Conservation (phyloP, 92 coral and sea anemone genomes). For the Parazoanthus darwini region DNA sequence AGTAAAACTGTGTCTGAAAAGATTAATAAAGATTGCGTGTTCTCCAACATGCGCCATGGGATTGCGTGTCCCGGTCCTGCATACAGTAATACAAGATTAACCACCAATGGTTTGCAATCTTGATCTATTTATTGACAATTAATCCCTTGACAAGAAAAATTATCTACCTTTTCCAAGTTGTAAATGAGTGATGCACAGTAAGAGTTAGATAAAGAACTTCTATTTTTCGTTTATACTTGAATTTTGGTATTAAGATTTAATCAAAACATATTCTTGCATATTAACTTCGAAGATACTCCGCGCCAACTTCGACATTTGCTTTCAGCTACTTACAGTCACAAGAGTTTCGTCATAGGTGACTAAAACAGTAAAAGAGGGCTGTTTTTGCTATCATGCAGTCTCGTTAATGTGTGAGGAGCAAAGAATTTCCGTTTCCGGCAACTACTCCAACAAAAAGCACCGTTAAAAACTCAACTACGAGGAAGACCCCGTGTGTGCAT, state of each 20-base stretch:
- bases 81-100: not conserved
- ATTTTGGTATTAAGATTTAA: not conserved
- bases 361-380: not conserved
- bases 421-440: conserved; percentile 21
- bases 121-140: not conserved
- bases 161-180: not conserved
- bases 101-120: not conserved
- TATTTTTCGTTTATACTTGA: not conserved
- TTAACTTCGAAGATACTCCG: not conserved
- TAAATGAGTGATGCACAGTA: not conserved
- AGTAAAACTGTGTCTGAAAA: not conserved
- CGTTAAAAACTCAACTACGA: not conserved
- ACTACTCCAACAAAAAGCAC: not conserved
- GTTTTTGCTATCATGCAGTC: conserved; percentile 22
- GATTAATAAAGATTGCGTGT: not conserved
- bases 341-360: too few species aligned
- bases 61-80: not conserved
- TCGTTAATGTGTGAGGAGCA: conserved; percentile 11
- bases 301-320: not conserved
- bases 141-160: not conserved
- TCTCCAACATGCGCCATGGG: not conserved
- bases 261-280: not conserved
- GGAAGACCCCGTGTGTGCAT: too few species aligned
- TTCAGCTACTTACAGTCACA: not conserved
- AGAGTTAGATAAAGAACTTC: not conserved